Conservation (phyloP, 2,888 invertebrate genomes). For the Nasonovia ribisnigri region DNA sequence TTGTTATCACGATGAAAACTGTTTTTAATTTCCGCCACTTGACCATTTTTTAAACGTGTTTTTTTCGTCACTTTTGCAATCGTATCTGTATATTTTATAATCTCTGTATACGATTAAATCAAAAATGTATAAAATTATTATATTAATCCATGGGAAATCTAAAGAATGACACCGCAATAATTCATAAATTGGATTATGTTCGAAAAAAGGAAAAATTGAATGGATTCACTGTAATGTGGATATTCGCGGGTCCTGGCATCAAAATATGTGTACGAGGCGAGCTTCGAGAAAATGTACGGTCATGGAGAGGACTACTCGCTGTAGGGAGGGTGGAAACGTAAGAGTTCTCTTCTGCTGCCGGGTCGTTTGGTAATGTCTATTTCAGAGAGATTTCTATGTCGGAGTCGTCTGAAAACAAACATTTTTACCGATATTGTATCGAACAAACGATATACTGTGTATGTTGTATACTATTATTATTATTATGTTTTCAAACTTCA, state of each 20-base stretch:
- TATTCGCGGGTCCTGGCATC: neutral
- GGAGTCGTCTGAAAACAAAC: neutral
- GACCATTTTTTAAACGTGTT: neutral
- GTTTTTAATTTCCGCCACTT: slow-evolving; percentile 37
- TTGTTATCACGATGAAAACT: slow-evolving; percentile 31
- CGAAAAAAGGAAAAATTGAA: neutral
- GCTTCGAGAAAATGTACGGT: neutral
- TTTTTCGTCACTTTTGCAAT: neutral
- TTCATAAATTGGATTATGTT: neutral
- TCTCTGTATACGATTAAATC: neutral
- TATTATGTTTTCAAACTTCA: neutral
- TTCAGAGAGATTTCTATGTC: neutral
- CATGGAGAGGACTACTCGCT: neutral
- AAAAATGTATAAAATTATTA: too few relatives aligned
- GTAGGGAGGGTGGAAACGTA: too few relatives aligned
- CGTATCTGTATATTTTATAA: neutral
- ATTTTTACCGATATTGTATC: neutral
- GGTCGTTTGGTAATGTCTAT: neutral
- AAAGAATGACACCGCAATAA: neutral
- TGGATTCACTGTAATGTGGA: neutral
- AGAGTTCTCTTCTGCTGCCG: neutral
- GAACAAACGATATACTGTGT: neutral
- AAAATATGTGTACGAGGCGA: neutral
- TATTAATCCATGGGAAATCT: neutral
- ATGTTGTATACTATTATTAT: neutral